These are phyloP conservation scores for Agrotis segetum DNA, from an alignment of 2,888 invertebrate species.

Conservation along the genomic window DNA sequence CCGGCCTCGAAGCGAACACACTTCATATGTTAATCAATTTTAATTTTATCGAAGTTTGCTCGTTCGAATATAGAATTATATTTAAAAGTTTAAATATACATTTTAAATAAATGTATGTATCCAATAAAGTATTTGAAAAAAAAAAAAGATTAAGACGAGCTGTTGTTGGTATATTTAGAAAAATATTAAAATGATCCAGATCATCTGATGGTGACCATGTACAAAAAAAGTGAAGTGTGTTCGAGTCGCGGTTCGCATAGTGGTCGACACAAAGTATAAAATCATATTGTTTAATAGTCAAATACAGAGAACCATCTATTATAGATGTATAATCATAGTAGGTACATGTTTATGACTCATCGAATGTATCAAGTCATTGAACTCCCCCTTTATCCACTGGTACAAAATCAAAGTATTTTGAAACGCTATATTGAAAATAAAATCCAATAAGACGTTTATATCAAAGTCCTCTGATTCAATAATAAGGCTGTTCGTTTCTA, in stretches of 20 bases:
- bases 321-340: slow-evolving; percentile 82
- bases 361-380: slow-evolving; percentile 69
- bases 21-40: slow-evolving; percentile 90
- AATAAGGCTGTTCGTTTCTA: slow-evolving; percentile 83
- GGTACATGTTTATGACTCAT: slow-evolving; percentile 74
- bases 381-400: slow-evolving; percentile 83
- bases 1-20: slow-evolving; percentile 77
- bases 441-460: slow-evolving; percentile 76
- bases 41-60: slow-evolving; percentile 91
- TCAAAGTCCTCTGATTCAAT: slow-evolving; percentile 80
- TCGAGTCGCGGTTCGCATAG: slow-evolving; percentile 77
- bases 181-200: slow-evolving; percentile 91
- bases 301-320: slow-evolving; percentile 86
- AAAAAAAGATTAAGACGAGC: slow-evolving; percentile 78
- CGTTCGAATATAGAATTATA: slow-evolving; percentile 90
- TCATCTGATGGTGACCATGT: slow-evolving; percentile 94
- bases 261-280: slow-evolving; percentile 83
- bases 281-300: slow-evolving; percentile 85
- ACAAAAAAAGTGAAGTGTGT: slow-evolving; percentile 89
- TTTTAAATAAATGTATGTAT: slow-evolving; percentile 83
- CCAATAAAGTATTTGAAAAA: slow-evolving; percentile 84
- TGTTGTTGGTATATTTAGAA: slow-evolving; percentile 91
- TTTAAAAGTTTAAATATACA: slow-evolving; percentile 89
- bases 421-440: slow-evolving; percentile 79
- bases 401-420: slow-evolving; percentile 84